These are phyloP conservation scores for Dioctria linearis DNA, from an alignment of 2,888 invertebrate species.

Conservation along the genomic window DNA sequence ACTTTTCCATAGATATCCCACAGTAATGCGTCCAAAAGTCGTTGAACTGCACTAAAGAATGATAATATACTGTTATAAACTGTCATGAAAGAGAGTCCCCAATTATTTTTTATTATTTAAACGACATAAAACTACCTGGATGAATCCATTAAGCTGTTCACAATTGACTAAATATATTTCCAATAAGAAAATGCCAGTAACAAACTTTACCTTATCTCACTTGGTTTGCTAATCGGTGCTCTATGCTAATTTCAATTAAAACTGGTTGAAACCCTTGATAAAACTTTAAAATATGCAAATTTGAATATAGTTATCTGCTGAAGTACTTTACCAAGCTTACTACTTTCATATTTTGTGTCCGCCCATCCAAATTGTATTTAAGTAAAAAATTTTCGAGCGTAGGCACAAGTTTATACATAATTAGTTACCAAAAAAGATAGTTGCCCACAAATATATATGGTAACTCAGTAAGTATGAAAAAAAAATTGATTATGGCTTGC, in stretches of 20 bases:
- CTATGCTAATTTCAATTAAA: not conserved
- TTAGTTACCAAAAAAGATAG: not conserved
- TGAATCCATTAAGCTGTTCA: not conserved
- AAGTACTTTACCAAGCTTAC: not conserved
- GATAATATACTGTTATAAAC: not conserved
- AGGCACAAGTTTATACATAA: not conserved
- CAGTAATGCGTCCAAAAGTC: conserved; percentile 64
- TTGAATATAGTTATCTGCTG: not conserved
- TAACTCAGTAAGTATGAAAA: too few species aligned
- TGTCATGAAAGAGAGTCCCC: not conserved
- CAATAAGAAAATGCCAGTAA: not conserved
- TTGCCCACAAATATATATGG: not conserved
- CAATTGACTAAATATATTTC: not conserved
- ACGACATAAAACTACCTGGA: not conserved
- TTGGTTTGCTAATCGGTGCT: not conserved
- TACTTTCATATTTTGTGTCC: not conserved
- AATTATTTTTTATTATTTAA: too few species aligned
- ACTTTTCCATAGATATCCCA: conserved; percentile 67
- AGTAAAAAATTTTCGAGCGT: not conserved
- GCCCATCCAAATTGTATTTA: not conserved
- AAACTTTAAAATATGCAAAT: not conserved
- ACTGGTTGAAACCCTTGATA: not conserved
- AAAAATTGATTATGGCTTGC: too few species aligned
- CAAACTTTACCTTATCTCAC: conserved; percentile 6
- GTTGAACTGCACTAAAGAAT: conserved; percentile 61